A percentile compares a stretch with the other conserved stretches of the same genome.
These are phyloP conservation scores for Clunio marinus DNA, from an alignment of 2,888 invertebrate species.

Conservation along the genomic window DNA sequence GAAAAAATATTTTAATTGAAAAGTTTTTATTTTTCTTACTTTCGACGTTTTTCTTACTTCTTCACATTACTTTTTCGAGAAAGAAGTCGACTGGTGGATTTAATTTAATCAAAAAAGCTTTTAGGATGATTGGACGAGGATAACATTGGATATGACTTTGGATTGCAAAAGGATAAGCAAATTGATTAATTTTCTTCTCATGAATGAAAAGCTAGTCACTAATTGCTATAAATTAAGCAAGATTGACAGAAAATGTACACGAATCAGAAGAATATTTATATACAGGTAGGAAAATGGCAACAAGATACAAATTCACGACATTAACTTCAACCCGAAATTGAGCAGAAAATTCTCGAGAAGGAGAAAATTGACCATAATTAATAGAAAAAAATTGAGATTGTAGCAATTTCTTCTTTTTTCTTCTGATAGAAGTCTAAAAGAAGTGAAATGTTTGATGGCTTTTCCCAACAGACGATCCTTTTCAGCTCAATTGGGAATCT, in stretches of 20 bases:
- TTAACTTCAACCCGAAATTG: too few species aligned
- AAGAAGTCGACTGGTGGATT: too few species aligned
- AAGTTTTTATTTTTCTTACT: background rate
- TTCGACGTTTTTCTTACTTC: too few species aligned
- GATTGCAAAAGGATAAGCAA: background rate
- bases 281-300: slow-evolving; percentile 7
- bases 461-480: slow-evolving; percentile 4
- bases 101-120: background rate
- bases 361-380: background rate
- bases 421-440: background rate
- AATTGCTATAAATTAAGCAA: background rate
- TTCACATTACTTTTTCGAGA: too few species aligned
- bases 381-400: background rate
- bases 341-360: slow-evolving; percentile 2
- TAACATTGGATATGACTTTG: background rate
- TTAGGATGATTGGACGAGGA: background rate
- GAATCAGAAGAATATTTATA: too few species aligned
- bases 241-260: background rate
- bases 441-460: too few species aligned
- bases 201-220: background rate
- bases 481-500: slow-evolving; percentile 19
- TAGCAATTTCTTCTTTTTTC: too few species aligned
- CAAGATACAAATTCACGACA: background rate
- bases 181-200: background rate
- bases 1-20: background rate